Conservation (phyloP, 2,797 vertebrate genomes). For the Salmo trutta region DNA sequence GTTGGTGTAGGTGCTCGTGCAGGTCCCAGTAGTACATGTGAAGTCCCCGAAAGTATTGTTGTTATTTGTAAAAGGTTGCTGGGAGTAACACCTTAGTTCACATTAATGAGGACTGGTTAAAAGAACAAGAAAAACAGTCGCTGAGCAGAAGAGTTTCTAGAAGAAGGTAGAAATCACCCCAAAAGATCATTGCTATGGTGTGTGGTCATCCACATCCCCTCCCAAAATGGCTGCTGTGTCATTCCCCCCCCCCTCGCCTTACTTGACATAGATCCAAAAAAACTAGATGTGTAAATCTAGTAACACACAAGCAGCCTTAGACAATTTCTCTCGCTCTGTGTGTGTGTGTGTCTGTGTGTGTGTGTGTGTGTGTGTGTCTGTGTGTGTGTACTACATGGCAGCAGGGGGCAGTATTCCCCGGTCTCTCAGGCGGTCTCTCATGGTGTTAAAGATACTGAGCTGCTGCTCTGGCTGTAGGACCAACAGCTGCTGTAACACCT, state of each 20-base stretch:
- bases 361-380: neutral
- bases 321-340: constrained; percentile 1
- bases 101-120: constrained; percentile 33
- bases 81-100: constrained; percentile 22
- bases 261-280: no score
- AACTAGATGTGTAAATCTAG: no score
- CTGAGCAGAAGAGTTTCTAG: constrained; percentile 30
- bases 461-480: constrained; percentile 93
- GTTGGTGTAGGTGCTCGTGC: constrained; percentile 17
- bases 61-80: constrained; percentile 18
- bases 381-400: constrained; percentile 49
- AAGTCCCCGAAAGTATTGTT: constrained; percentile 1
- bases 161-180: constrained; percentile 15
- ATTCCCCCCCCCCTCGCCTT: no score
- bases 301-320: neutral
- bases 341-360: neutral
- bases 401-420: constrained; percentile 83
- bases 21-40: constrained; percentile 34
- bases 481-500: constrained; percentile 91
- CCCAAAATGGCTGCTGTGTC: no score
- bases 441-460: constrained; percentile 86
- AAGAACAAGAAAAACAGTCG: constrained; percentile 33
- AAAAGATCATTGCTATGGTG: no score
- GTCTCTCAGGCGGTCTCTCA: constrained; percentile 86
- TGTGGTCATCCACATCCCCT: no score